A percentile compares a stretch with the other conserved stretches of the same genome.
These are phyloP conservation scores for Baryphthengus martii DNA, from an alignment of 2,113 vertebrate genomes.

Conservation along the genomic window DNA sequence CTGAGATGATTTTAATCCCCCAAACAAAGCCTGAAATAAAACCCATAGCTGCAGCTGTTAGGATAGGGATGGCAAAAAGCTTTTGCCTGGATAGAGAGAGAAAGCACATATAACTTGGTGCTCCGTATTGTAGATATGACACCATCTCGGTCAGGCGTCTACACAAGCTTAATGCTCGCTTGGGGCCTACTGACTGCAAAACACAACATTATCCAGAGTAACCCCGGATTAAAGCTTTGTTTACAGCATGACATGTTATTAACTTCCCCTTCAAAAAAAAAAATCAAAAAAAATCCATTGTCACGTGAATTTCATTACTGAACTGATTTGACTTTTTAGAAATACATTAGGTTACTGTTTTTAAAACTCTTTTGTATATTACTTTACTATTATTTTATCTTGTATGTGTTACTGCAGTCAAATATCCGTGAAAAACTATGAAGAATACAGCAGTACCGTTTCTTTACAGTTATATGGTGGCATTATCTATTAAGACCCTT, in stretches of 20 bases:
- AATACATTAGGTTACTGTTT: not conserved
- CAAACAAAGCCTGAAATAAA: constrained; percentile 28
- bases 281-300: not conserved
- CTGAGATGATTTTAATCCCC: constrained; percentile 34
- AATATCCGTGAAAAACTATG: not conserved
- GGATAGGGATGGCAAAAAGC: not conserved
- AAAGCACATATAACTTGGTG: not conserved
- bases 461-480: not conserved
- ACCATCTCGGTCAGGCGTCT: not conserved
- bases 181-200: not conserved
- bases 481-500: not conserved
- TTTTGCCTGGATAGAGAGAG: not conserved
- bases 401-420: not conserved
- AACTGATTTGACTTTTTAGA: not conserved
- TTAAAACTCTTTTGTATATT: not conserved
- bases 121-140: not conserved
- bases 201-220: not conserved
- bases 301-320: not conserved
- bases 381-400: not conserved
- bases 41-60: not conserved
- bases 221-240: constrained; percentile 11
- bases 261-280: not conserved
- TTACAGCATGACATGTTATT: not conserved
- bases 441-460: not conserved
- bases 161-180: not conserved